Evolutionary conservation across 2,888 invertebrate species (phyloP), one percentile per base, ranked within the genome.

Genomic region (Octodonta nipae): DNA sequence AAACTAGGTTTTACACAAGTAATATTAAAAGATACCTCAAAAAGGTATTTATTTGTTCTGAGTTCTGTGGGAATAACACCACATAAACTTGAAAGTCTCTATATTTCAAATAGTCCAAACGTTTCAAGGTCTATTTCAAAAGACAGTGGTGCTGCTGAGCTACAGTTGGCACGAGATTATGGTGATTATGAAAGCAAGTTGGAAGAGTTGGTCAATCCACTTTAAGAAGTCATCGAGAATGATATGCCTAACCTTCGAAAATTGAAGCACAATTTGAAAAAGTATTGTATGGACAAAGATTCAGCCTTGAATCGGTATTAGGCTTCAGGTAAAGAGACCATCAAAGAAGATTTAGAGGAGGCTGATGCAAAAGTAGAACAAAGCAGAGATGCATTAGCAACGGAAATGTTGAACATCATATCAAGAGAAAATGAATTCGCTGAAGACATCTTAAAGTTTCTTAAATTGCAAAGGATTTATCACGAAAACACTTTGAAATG

Each of bases 341-440:
- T 63, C 12, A 77, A 78, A 52, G 88, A 89, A 40, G 91, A 92
- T 56, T 68, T 85, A 48, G 93, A 93, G 55, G 89, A 92, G 49
- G 80, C 86, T 0, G 81, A 81, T 39, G 68, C 72, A 35, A 85
- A 83, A 61, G 83, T 93, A 37, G 92, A 93, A 54, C 83, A 86
- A 40, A 83, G 84, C 38, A 72, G 86, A 52, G 93, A 93, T 61
- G 72, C 73, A 3, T 66, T 89, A 41, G 88, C 92, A 3, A 80
- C 83, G 2, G 92, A 93, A 61, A 88, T 93, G 84, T 91, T 88
- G 55, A 79, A 80, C 40, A 70, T 93, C 34, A 75, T 92, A 41
- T 76, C 88, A 13, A 79, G 80, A 57, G 92, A 95, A 65, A 79
- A 87, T 28, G 87, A 89, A 51, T 72, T 93, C 37, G 82, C 89